phyloP scores from a whole-genome alignment of 2,113 vertebrate species.

The Daphoenositta chrysoptera region DNA sequence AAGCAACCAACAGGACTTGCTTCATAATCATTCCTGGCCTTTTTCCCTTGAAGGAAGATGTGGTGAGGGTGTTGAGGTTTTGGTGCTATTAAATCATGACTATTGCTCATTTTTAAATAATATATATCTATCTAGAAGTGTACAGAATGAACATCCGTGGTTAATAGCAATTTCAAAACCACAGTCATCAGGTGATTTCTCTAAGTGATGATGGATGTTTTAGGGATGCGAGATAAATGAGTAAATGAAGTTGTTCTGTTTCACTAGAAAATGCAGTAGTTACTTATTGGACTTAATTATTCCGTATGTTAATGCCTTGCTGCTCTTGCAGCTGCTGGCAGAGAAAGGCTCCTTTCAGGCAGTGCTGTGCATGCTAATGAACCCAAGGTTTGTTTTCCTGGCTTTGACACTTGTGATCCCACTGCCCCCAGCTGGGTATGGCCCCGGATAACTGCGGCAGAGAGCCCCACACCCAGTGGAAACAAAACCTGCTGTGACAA shows the following conservation, averaged over 20 bases:
- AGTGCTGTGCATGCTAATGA: conserved; percentile 22
- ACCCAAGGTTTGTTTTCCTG: background rate
- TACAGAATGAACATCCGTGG: background rate
- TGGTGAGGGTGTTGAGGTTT: background rate
- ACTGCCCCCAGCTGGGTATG: conserved; percentile 24
- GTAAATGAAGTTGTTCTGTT: background rate
- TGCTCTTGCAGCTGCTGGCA: conserved; percentile 28
- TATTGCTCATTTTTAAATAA: background rate
- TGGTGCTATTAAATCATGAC: background rate
- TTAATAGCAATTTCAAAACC: background rate
- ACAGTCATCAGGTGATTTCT: background rate
- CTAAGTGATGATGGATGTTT: background rate
- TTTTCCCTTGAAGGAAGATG: background rate
- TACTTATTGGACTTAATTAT: background rate
- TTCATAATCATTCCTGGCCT: background rate
- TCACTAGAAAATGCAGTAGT: background rate
- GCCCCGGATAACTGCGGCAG: conserved; percentile 14
- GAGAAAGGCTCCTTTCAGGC: background rate
- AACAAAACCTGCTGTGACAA: conserved; percentile 49
- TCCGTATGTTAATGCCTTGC: background rate
- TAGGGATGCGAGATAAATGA: background rate
- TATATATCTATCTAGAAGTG: background rate
- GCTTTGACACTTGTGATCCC: background rate
- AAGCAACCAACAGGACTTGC: background rate
- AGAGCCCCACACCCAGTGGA: conserved; percentile 3